Evolutionary conservation across 2,888 invertebrate species (phyloP).

Genomic region (Omphaloscelis lunosa): DNA sequence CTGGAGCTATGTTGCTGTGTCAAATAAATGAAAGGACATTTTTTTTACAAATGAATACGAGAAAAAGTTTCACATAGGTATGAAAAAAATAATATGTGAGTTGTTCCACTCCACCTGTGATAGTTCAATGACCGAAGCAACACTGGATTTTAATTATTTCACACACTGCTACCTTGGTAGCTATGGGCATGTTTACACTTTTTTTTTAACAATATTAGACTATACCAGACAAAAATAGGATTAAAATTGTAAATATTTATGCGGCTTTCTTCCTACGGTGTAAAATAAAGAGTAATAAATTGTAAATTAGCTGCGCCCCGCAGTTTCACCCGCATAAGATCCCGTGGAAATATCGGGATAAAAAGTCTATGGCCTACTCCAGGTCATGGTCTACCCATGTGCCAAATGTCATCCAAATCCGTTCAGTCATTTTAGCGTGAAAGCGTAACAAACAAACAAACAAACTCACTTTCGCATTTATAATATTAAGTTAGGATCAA

Average conservation of each 20-base stretch:
- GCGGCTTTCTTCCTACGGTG: background rate
- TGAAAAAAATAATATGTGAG: background rate
- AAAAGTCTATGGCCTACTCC: too few relatives aligned
- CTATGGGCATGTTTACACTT: background rate
- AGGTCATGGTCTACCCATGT: too few relatives aligned
- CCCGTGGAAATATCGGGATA: too few relatives aligned
- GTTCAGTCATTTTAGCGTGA: too few relatives aligned
- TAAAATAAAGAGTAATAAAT: background rate
- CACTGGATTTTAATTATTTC: conserved; percentile 25
- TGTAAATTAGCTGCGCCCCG: background rate
- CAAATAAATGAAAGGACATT: conserved; percentile 3
- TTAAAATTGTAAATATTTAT: background rate
- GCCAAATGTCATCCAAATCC: too few relatives aligned
- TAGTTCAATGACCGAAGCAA: conserved; percentile 39
- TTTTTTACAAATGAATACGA: background rate
- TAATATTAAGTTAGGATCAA: too few relatives aligned
- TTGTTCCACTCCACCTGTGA: background rate
- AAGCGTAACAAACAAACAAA: too few relatives aligned
- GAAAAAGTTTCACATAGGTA: background rate
- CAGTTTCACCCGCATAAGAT: too few relatives aligned
- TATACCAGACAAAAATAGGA: background rate
- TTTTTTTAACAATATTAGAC: background rate
- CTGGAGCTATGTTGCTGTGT: background rate
- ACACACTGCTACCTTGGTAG: background rate
- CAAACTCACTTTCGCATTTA: too few relatives aligned